Evolutionary conservation across 2,113 vertebrate genomes (phyloP), one percentile per base, ranked within the genome.

Genomic region (Anguilla rostrata): DNA sequence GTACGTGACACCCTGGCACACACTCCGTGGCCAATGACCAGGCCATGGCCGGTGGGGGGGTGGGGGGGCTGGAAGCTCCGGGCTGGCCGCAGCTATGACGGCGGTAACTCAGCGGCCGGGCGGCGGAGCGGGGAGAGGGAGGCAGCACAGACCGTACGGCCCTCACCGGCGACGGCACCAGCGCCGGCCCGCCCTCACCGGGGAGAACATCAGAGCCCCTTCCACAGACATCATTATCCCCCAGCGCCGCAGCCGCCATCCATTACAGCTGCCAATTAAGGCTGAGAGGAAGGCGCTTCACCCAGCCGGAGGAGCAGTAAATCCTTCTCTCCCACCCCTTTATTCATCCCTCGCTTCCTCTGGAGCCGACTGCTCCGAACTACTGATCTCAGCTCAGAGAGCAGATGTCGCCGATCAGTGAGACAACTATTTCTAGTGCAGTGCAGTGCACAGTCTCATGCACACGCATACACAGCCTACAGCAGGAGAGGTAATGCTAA

Each of bases 211-310:
- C 71, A n/a, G 34, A 29, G 83, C 22, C 75, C 63, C 83, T 34
- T 3, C 15, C 66, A 46, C 22, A 78, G 49, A 53, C 49, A 39
- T 40, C 63, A 20, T 66, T 43, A 84, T 41, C 39, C 60, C 26
- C 0, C 15, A 34, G 26, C 46, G 71, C 41, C 4, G 12, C 40
- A 49, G 41, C 14, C 41, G 18, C 18, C 71, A 53, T 56, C 71
- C 84, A 56, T 79, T 79, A 85, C 71, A 85, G 43, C 71, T 85
- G 71, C 40, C 29, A 78, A 84, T 84, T 71, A 84, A 12, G 41
- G 9, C 41, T 15, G 26, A 53, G 41, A 46, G n/a, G 4, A 7
- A 56, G 16, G 46, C 34, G 46, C 41, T 83, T 83, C 43, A 53
- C 26, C 0, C 43, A 46, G 26, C 66, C 26, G n/a, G 15, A 40